A percentile compares a stretch with the other conserved stretches of the same genome.
phyloP scores from a whole-genome alignment of 2,888 invertebrate species.

The Tricholauxania praeusta region DNA sequence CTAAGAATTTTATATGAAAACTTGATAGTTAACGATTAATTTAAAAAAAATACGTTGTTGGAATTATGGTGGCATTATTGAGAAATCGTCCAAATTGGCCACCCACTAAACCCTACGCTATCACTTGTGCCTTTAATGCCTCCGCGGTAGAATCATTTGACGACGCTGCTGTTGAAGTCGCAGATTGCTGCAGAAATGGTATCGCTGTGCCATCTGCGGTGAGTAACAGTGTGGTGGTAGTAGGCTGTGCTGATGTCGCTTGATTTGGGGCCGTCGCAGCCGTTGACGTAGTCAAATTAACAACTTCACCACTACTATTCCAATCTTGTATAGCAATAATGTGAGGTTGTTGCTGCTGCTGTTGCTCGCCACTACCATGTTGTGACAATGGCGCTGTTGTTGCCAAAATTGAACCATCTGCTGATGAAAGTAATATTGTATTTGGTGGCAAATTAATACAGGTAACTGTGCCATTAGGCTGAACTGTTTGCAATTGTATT shows the following conservation, averaged over 20 bases:
- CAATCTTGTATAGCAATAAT: conserved; percentile 58
- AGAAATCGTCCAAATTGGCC: conserved; percentile 66
- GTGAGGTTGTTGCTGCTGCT: conserved; percentile 52
- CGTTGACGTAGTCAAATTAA: conserved; percentile 42
- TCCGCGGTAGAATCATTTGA: conserved; percentile 53
- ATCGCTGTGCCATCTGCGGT: conserved; percentile 58
- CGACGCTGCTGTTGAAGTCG: conserved; percentile 10
- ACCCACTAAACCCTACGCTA: conserved; percentile 64
- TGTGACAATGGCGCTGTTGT: conserved; percentile 48
- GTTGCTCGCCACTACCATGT: conserved; percentile 11
- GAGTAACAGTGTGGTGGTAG: conserved; percentile 52
- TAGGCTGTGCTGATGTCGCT: conserved; percentile 37
- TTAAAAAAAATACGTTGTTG: conserved; percentile 63
- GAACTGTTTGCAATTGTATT: conserved; percentile 59
- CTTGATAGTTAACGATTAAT: neutral
- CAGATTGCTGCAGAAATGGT: conserved; percentile 50
- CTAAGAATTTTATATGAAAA: neutral
- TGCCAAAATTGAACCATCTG: conserved; percentile 59
- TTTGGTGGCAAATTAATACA: conserved; percentile 62
- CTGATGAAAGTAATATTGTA: conserved; percentile 60
- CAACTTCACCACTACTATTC: conserved; percentile 42
- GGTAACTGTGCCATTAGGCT: conserved; percentile 61
- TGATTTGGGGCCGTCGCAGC: conserved; percentile 37
- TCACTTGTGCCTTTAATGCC: conserved; percentile 54
- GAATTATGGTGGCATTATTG: conserved; percentile 63